Percentiles rank a stretch among this genome's conserved stretches.
Evolutionary conservation across 64 coral and sea anemone genomes (phyloP).

Genomic region (Dendrophyllia cribrosa): DNA sequence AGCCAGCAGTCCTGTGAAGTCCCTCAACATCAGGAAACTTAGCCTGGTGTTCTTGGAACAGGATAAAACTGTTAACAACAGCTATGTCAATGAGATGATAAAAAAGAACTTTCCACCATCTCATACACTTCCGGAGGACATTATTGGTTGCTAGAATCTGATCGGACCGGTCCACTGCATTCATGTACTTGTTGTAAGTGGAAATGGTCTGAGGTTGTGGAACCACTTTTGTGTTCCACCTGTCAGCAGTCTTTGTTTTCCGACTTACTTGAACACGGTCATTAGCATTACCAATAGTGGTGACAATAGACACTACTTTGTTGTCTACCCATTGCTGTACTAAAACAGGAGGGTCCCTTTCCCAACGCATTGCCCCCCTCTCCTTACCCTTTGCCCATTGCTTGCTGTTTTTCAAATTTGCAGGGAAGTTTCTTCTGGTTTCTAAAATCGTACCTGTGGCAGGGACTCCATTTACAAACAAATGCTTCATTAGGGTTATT

Average conservation of each 20-base stretch:
- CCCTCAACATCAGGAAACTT: no score
- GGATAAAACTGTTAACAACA: constrained; percentile 8
- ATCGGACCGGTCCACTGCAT: constrained; percentile 22
- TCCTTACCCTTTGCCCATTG: constrained; percentile 28
- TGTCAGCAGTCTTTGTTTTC: not conserved
- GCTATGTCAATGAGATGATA: constrained; percentile 32
- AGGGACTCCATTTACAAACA: no score
- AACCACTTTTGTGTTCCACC: constrained; percentile 7
- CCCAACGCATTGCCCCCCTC: constrained; percentile 30
- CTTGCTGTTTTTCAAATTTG: no score
- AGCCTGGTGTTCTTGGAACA: constrained; percentile 28
- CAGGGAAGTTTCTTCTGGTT: no score
- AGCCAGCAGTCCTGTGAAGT: constrained; percentile 5
- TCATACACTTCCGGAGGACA: not conserved
- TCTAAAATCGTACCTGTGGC: no score
- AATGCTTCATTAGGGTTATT: no score
- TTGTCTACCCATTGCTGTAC: constrained; percentile 50
- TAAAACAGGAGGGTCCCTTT: constrained; percentile 21
- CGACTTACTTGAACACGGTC: constrained; percentile 12
- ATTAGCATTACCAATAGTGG: constrained; percentile 31
- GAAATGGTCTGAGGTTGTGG: constrained; percentile 7
- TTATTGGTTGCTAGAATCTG: constrained; percentile 13
- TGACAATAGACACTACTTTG: constrained; percentile 43
- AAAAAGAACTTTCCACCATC: constrained; percentile 54
- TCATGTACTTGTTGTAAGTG: constrained; percentile 30